Conservation (phyloP, 2,797 vertebrate species). For the Poeciliopsis presidionis region DNA sequence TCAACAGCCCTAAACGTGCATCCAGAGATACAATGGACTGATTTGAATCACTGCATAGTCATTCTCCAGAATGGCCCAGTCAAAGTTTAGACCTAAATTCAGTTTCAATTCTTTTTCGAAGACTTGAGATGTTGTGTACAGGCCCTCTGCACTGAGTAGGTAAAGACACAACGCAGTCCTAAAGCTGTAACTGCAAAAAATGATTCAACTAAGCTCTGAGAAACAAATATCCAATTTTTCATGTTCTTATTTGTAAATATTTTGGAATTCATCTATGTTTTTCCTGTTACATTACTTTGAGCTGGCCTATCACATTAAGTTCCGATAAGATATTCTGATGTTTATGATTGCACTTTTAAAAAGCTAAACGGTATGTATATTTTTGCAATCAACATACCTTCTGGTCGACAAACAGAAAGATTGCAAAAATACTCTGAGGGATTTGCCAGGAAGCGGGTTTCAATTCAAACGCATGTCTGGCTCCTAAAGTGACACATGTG, state of each 20-base stretch:
- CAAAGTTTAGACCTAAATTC: background rate
- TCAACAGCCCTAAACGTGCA: background rate
- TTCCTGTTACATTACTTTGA: background rate
- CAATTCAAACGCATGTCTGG: constrained; percentile 4
- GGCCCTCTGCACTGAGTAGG: background rate
- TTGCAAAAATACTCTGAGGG: background rate
- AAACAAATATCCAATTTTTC: background rate
- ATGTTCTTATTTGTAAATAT: background rate
- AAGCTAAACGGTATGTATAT: background rate
- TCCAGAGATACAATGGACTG: background rate
- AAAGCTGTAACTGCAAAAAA: background rate
- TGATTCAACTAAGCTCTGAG: background rate
- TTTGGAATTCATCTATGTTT: background rate
- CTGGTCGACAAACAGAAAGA: constrained; percentile 30
- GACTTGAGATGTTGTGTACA: background rate
- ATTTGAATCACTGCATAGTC: background rate
- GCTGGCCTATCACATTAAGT: background rate
- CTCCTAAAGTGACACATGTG: background rate
- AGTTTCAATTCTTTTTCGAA: background rate
- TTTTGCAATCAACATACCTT: background rate
- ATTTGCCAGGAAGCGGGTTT: constrained; percentile 10
- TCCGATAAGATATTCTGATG: background rate
- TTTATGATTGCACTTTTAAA: background rate
- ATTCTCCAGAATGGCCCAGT: background rate
- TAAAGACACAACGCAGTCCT: background rate